Evolutionary conservation across 2,797 vertebrate genomes (phyloP), one percentile per base, ranked within the genome.

Genomic region (Crocidura indochinensis): DNA sequence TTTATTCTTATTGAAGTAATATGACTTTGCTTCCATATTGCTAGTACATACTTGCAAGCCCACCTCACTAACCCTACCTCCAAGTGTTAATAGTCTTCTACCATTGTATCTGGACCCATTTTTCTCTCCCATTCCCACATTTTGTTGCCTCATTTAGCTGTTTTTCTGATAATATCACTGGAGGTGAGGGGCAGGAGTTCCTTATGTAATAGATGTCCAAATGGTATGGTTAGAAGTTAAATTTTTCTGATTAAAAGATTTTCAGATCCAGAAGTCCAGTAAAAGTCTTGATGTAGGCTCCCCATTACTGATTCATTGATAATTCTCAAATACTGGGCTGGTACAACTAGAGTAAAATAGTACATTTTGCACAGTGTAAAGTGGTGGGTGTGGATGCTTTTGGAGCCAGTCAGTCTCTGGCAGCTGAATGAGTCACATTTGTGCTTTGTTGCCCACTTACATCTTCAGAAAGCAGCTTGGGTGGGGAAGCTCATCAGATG

Each of bases 391-490:
- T 88, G 79, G 56, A 79, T 80, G 87, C 73, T 94, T 90, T 75
- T 12, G 69, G 90, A 93, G 90, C 69, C 79, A 89, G 88, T 87
- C 83, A 84, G 78, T 91, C 92, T 92, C 74, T 91, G 87, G 88
- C 75, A 96, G 78, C 60, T 69, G 75, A 83, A 14, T 88, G 83
- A 92, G 67, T 95, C 92, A 94, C 71, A 84, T 85, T 95, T 79
- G 69, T 88, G 77, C 38, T 86, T 87, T 94, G 81, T 83, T 93
- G 91, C 74, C 68, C 46, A 90, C 76, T 92, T 93, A 84, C 10
- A 69, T 94, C 88, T 96, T 94, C 77, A 90, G 91, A 95, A 86
- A 86, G 67, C 67, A 95, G 87, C 53, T 81, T 95, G 90, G 86
- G 62, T 87, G 87, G 75, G 74, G 81, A 90, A 71, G 44, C 68